Evolutionary conservation across 2,888 invertebrate species (phyloP).

Genomic region (Dicyrtomina minuta): DNA sequence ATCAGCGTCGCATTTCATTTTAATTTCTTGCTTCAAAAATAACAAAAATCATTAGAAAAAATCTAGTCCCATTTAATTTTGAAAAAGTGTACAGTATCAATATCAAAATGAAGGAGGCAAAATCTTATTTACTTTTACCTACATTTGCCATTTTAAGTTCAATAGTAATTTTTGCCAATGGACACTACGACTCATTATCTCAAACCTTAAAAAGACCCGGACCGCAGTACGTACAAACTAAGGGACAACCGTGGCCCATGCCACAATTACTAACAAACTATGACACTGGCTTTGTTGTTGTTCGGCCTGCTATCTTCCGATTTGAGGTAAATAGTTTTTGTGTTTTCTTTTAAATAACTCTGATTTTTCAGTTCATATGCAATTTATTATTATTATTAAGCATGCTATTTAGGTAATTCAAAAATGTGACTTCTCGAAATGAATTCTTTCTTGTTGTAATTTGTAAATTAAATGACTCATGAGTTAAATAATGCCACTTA

Average conservation of each 20-base stretch:
- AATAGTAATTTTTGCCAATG: no score
- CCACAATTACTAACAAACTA: conserved; percentile 60
- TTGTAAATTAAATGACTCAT: no score
- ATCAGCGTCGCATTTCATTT: no score
- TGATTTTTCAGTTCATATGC: neutral
- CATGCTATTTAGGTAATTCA: neutral
- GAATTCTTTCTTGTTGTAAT: neutral
- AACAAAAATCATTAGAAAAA: no score
- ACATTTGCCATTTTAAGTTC: no score
- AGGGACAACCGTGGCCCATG: conserved; percentile 70
- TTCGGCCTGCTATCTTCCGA: conserved; percentile 59
- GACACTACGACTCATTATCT: conserved; percentile 4
- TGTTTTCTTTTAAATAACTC: neutral
- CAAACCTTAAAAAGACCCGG: neutral
- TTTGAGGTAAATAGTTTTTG: conserved; percentile 51
- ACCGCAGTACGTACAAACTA: conserved; percentile 54
- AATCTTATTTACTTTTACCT: no score
- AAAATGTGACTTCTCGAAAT: neutral
- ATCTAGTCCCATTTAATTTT: no score
- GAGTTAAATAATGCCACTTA: neutral
- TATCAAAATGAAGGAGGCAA: no score
- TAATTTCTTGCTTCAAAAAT: no score
- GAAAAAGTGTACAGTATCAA: no score
- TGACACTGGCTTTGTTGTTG: conserved; percentile 57
- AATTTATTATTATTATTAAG: neutral